Conservation (phyloP, 2,113 vertebrate species). For the Petroica traversi region DNA sequence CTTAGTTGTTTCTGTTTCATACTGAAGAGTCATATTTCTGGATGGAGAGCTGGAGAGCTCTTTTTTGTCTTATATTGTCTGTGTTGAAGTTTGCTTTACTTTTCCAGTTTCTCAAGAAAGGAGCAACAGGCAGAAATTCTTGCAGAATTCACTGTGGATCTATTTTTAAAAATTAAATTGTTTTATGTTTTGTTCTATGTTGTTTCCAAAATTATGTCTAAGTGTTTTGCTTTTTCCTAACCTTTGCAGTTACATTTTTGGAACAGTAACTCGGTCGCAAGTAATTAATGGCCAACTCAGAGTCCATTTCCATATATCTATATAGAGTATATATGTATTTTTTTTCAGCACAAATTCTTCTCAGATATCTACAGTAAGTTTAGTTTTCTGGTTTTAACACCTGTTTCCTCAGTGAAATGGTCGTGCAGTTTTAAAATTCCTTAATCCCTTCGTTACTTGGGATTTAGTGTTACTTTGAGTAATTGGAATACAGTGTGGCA, state of each 20-base stretch:
- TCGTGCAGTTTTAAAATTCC: background rate
- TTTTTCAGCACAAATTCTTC: background rate
- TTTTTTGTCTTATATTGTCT: background rate
- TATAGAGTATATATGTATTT: background rate
- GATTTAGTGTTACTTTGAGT: too few species aligned
- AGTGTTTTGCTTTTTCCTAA: background rate
- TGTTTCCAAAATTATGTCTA: background rate
- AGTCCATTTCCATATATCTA: background rate
- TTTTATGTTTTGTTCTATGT: background rate
- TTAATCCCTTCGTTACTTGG: background rate
- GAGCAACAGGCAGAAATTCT: background rate
- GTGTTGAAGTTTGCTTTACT: background rate
- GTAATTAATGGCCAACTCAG: background rate
- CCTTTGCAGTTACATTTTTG: background rate
- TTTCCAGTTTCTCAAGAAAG: background rate
- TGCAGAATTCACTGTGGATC: background rate
- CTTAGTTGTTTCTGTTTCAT: background rate
- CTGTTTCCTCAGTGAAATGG: background rate
- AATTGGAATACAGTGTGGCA: background rate
- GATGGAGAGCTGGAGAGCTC: background rate
- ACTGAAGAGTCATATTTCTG: fast-evolving
- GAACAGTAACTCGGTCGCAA: background rate
- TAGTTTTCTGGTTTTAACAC: background rate
- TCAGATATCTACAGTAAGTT: background rate
- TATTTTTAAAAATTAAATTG: background rate